phyloP scores from a whole-genome alignment of 2,113 vertebrate species.

The Sapayoa aenigma region DNA sequence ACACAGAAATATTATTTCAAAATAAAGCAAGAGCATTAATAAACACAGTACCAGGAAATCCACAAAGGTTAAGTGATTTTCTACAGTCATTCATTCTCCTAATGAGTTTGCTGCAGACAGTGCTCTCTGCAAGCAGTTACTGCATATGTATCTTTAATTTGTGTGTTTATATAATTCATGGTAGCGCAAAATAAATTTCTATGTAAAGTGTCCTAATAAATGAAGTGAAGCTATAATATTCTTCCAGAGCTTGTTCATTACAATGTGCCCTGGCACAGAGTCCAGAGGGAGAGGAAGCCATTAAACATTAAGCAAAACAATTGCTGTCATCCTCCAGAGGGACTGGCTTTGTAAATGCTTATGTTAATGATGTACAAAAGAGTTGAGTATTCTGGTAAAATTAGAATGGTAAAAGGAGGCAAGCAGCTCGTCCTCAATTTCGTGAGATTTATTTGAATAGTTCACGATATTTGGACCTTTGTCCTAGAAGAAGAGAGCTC shows the following conservation, averaged over 20 bases:
- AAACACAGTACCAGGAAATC: constrained; percentile 38
- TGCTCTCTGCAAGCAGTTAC: background rate
- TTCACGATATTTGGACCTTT: background rate
- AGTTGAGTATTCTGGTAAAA: background rate
- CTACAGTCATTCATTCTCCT: constrained; percentile 7
- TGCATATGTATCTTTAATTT: background rate
- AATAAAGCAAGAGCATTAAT: constrained; percentile 27
- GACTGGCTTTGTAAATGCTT: background rate
- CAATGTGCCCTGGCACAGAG: background rate
- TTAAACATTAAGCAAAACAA: constrained; percentile 60
- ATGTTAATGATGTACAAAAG: background rate
- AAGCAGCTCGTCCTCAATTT: background rate
- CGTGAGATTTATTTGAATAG: background rate
- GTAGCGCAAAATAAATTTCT: constrained; percentile 25
- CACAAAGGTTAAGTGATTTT: constrained; percentile 52
- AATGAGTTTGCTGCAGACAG: constrained; percentile 8
- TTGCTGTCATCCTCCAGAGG: constrained; percentile 39
- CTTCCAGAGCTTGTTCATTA: constrained; percentile 43
- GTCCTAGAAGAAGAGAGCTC: background rate
- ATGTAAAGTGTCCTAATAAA: constrained; percentile 22
- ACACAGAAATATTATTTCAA: background rate
- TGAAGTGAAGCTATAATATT: background rate
- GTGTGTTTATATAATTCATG: constrained; percentile 23
- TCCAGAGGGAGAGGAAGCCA: constrained; percentile 47
- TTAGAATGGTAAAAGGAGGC: background rate